Evolutionary conservation across 2,113 vertebrate species (phyloP).

Genomic region (Lophius piscatorius): DNA sequence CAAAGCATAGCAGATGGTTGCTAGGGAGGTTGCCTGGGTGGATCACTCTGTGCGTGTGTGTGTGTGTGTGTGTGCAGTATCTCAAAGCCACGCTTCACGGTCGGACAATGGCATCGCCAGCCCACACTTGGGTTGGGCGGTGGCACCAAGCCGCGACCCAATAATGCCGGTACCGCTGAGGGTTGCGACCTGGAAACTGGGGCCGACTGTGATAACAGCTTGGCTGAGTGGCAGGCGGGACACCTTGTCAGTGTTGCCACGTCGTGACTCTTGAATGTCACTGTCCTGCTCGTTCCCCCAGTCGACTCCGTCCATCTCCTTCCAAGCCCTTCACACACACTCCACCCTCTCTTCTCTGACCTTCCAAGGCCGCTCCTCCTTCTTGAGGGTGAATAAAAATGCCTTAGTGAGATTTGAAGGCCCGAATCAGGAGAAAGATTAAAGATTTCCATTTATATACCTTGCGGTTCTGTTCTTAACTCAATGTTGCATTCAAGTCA

Average conservation of each 20-base stretch:
- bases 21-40: conserved; percentile 77
- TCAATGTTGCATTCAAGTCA: conserved; percentile 26
- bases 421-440: conserved; percentile 38
- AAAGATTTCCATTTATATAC: conserved; percentile 51
- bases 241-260: conserved; percentile 70
- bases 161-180: conserved; percentile 81
- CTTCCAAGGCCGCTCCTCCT: conserved; percentile 45
- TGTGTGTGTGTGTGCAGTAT: conserved; percentile 57
- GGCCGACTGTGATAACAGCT: conserved; percentile 81
- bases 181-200: conserved; percentile 83
- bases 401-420: conserved; percentile 31
- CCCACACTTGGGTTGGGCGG: conserved; percentile 57
- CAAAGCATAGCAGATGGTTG: conserved; percentile 80
- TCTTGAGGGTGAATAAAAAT: conserved; percentile 60
- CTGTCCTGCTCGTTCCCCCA: conserved; percentile 68
- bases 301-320: too few species aligned
- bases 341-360: conserved; percentile 27
- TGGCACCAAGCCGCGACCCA: conserved; percentile 82
- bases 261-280: conserved; percentile 80
- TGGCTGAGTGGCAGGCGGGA: conserved; percentile 76
- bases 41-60: conserved; percentile 49
- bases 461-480: conserved; percentile 24
- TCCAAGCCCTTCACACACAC: conserved; percentile 27
- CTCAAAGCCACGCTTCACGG: conserved; percentile 71
- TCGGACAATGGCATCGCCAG: conserved; percentile 73